phyloP scores from a whole-genome alignment of 1,140 invertebrate genomes.

The Holotrichia oblita region DNA sequence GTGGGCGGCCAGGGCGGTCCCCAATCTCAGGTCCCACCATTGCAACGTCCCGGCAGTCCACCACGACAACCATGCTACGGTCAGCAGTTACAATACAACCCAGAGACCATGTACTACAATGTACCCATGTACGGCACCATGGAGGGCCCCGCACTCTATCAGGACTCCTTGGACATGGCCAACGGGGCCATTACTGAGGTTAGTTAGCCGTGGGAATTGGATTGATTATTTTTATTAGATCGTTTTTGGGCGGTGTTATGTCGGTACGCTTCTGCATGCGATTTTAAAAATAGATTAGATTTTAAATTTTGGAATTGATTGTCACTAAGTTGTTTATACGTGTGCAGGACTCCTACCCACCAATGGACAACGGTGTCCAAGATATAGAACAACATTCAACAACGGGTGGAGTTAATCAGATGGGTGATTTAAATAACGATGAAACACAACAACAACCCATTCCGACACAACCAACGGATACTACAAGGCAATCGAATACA shows the following conservation, averaged over 20 bases:
- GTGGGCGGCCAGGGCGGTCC: slow-evolving; percentile 49
- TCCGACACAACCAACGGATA: slow-evolving; percentile 39
- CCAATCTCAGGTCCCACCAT: slow-evolving; percentile 46
- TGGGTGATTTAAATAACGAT: slow-evolving; percentile 15
- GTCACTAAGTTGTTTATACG: not conserved
- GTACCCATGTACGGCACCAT: slow-evolving; percentile 53
- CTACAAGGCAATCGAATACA: slow-evolving; percentile 51
- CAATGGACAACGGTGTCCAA: slow-evolving; percentile 34
- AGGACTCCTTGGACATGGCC: slow-evolving; percentile 52
- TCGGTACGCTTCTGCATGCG: slow-evolving; percentile 10
- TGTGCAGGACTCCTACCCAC: slow-evolving; percentile 36
- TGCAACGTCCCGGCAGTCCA: slow-evolving; percentile 51
- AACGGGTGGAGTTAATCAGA: not conserved
- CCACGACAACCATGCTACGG: slow-evolving; percentile 52
- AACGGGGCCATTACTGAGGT: slow-evolving; percentile 47
- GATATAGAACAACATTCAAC: slow-evolving; percentile 14
- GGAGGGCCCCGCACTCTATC: slow-evolving; percentile 50
- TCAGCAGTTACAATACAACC: slow-evolving; percentile 48
- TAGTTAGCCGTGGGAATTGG: not conserved
- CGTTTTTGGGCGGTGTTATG: not conserved
- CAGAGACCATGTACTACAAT: slow-evolving; percentile 53
- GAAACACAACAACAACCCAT: slow-evolving; percentile 31
- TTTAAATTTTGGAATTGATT: too few relatives aligned
- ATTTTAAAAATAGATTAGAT: too few relatives aligned
- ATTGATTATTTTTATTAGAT: not conserved